Conservation (phyloP, 2,888 invertebrate species). For the Tinea semifulvella region DNA sequence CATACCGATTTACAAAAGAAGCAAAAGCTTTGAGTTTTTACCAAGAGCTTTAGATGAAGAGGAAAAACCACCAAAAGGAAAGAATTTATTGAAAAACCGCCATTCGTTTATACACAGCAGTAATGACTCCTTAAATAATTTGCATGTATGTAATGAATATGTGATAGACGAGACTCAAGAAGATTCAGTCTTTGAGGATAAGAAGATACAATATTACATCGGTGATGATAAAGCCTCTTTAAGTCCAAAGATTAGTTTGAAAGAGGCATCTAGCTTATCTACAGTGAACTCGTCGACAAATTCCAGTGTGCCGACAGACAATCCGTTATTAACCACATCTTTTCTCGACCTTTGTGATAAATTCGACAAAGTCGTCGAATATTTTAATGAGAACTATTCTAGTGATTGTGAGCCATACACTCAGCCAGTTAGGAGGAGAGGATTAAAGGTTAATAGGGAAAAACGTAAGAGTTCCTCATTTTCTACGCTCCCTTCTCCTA, state of each 20-base stretch:
- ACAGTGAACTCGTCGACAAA: constrained; percentile 39
- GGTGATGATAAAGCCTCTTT: neutral
- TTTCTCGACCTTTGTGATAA: constrained; percentile 47
- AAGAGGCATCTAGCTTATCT: constrained; percentile 37
- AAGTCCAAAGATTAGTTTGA: neutral
- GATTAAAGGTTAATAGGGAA: constrained; percentile 24
- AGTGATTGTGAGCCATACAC: constrained; percentile 59
- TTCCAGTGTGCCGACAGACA: constrained; percentile 36
- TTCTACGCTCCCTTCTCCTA: constrained; percentile 44
- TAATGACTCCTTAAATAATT: constrained; percentile 41
- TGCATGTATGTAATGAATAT: constrained; percentile 16
- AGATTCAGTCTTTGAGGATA: neutral
- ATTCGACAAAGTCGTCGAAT: constrained; percentile 50
- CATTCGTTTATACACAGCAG: constrained; percentile 43
- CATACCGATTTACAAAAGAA: constrained; percentile 42
- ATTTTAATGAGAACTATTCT: constrained; percentile 51
- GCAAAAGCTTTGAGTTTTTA: constrained; percentile 57
- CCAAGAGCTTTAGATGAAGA: constrained; percentile 43
- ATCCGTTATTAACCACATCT: constrained; percentile 24
- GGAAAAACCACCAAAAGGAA: constrained; percentile 19
- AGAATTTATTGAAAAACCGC: constrained; percentile 28
- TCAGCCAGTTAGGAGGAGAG: constrained; percentile 26
- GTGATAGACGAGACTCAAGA: neutral
- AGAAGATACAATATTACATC: neutral
- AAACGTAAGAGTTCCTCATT: constrained; percentile 51